phyloP scores from a whole-genome alignment of 2,797 vertebrate species.

The Schizopygopsis malacanthus region DNA sequence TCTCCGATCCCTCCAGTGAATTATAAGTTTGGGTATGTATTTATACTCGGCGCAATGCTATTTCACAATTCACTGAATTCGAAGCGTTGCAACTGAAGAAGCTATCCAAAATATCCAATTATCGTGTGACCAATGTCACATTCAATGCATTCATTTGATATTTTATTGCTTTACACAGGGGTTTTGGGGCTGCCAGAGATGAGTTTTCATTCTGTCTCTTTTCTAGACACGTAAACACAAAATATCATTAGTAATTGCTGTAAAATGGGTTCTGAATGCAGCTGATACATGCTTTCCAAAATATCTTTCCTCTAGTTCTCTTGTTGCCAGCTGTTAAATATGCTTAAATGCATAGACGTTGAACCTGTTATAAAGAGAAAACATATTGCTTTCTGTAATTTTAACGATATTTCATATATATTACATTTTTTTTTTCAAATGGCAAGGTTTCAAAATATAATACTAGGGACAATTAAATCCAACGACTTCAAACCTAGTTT shows the following conservation, averaged over 20 bases:
- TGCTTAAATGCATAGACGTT: not conserved
- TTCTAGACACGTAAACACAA: not conserved
- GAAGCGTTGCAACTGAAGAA: conserved; percentile 49
- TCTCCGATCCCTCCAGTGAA: conserved; percentile 55
- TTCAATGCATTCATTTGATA: conserved; percentile 8
- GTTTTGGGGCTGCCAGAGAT: not conserved
- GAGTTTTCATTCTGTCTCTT: conserved; percentile 6
- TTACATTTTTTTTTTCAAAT: not conserved
- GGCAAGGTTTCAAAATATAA: not conserved
- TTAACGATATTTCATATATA: not conserved
- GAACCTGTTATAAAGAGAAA: not conserved
- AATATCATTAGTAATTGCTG: conserved; percentile 11
- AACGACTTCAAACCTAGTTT: conserved; percentile 30
- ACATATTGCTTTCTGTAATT: not conserved
- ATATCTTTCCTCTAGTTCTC: not conserved
- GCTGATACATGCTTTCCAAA: conserved; percentile 5
- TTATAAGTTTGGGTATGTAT: conserved; percentile 55
- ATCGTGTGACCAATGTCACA: conserved; percentile 49
- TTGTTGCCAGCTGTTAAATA: conserved; percentile 5
- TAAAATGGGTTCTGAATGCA: conserved; percentile 14
- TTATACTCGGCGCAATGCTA: conserved; percentile 47
- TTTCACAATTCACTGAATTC: conserved; percentile 54
- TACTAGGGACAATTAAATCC: not conserved
- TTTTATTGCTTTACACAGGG: conserved; percentile 10
- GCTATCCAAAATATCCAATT: conserved; percentile 44